A percentile compares a stretch with the other conserved stretches of the same genome.
phyloP scores from a whole-genome alignment of 2,797 vertebrate species.

The Sibirionetta formosa region DNA sequence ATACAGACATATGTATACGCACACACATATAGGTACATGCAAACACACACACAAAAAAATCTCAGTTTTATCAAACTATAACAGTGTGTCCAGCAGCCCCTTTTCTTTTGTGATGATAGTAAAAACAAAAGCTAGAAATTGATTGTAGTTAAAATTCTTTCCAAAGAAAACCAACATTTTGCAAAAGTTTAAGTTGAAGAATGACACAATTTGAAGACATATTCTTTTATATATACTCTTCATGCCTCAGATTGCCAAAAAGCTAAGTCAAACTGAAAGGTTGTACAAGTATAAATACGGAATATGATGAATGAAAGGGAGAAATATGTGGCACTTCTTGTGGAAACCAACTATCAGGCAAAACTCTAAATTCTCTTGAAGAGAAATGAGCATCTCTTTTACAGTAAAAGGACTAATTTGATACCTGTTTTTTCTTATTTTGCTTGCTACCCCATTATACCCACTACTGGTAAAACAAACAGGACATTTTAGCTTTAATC shows the following conservation, averaged over 20 bases:
- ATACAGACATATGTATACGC: neutral
- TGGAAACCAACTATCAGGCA: neutral
- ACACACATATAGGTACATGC: accelerated
- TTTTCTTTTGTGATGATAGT: neutral
- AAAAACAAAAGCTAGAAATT: neutral
- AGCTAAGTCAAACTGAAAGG: constrained; percentile 30
- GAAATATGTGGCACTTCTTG: neutral
- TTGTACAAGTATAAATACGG: neutral
- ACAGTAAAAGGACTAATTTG: constrained; percentile 71
- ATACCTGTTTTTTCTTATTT: constrained; percentile 79
- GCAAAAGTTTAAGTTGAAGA: neutral
- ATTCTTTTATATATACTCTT: neutral
- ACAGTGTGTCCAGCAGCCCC: neutral
- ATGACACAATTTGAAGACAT: neutral
- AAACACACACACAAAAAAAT: neutral
- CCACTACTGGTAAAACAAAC: constrained; percentile 91
- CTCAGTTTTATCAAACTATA: neutral
- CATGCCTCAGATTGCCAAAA: neutral
- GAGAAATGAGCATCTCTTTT: neutral
- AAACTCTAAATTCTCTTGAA: constrained; percentile 11
- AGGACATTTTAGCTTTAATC: constrained; percentile 98
- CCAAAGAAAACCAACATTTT: neutral
- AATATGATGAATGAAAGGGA: neutral
- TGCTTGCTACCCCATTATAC: constrained; percentile 84
- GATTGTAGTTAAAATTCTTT: neutral